A percentile compares a stretch with the other conserved stretches of the same genome.
Evolutionary conservation across 1,140 invertebrate genomes (phyloP).

Genomic region (Drosophila obscura): DNA sequence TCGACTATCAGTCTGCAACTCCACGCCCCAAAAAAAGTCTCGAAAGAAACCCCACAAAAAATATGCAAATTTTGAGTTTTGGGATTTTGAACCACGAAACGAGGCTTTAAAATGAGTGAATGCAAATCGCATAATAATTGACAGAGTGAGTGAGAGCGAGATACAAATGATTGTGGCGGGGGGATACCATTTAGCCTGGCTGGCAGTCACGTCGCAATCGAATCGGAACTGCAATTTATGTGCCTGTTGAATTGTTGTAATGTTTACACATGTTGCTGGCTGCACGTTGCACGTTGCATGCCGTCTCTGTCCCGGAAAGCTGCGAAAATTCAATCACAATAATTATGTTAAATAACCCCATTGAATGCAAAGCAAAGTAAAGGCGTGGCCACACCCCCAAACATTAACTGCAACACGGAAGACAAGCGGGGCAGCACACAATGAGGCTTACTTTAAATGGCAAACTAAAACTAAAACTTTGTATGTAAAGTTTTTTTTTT

Average conservation of each 20-base stretch:
- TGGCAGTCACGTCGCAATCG: constrained; percentile 47
- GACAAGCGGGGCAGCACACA: constrained; percentile 15
- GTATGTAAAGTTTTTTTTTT: no score
- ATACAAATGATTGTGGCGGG: constrained; percentile 38
- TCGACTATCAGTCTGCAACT: constrained; percentile 32
- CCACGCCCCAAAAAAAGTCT: constrained; percentile 12
- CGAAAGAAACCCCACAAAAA: constrained; percentile 9
- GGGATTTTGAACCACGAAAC: constrained; percentile 19
- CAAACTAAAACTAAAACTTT: neutral
- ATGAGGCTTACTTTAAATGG: constrained; percentile 12
- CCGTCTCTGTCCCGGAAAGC: constrained; percentile 26
- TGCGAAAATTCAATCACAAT: constrained; percentile 67
- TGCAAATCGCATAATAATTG: constrained; percentile 68
- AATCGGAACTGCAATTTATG: constrained; percentile 52
- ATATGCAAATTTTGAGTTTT: constrained; percentile 50
- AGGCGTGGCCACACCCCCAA: constrained; percentile 57
- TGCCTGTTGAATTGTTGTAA: constrained; percentile 21
- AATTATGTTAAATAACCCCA: constrained; percentile 65
- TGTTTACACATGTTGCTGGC: constrained; percentile 46
- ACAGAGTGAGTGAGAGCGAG: constrained; percentile 5
- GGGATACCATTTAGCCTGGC: constrained; percentile 23
- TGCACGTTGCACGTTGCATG: constrained; percentile 13
- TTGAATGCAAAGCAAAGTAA: neutral
- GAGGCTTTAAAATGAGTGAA: constrained; percentile 65
- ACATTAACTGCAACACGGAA: constrained; percentile 56